Evolutionary conservation across 2,113 vertebrate genomes (phyloP), one percentile per base, ranked within the genome.

Genomic region (Puntigrus tetrazona): DNA sequence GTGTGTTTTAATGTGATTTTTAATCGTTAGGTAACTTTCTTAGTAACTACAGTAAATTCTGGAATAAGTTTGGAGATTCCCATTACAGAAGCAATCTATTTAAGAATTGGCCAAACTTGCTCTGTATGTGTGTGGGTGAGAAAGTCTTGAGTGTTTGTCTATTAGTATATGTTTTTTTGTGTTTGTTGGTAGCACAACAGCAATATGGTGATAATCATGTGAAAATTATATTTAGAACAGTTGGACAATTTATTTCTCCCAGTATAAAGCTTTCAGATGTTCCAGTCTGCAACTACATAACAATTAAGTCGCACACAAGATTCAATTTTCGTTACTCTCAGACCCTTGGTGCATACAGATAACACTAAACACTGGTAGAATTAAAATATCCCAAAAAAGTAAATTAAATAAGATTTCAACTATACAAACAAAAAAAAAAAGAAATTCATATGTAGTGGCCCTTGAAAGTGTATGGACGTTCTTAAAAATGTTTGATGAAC

Each of bases 21-120:
- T 11, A 38, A n/a, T 70, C 4, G 0, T 38, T 22, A 38, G 65
- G 34, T 69, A 38, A 22, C 34, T 69, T 38, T n/a, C 36, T 20
- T 87, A 88, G 85, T 93, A 86, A 92, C 91, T 91, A 90, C 88
- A 90, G 91, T 90, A 92, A 50, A 13, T 76, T 75, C 45, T 74
- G 76, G 78, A 82, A 81, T 74, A 45, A 61, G 65, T 73, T 22
- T 41, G 74, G 55, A 75, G 84, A 83, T 83, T 79, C 77, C 74
- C 80, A 73, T 70, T 67, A 79, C 65, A n/a, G 47, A 63, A 52
- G 31, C 74, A 85, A 74, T 63, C 47, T 79, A 52, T 87, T 61
- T 69, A 72, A 72, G 10, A 63, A 69, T 79, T 52, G 85, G 11
- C 4, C 25, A 76, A 47, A 57, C 70, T 29, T 70, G n/a, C n/a